Evolutionary conservation across 2,113 vertebrate genomes (phyloP), one percentile per base, ranked within the genome.

Genomic region (Coptodon bakossiorum): DNA sequence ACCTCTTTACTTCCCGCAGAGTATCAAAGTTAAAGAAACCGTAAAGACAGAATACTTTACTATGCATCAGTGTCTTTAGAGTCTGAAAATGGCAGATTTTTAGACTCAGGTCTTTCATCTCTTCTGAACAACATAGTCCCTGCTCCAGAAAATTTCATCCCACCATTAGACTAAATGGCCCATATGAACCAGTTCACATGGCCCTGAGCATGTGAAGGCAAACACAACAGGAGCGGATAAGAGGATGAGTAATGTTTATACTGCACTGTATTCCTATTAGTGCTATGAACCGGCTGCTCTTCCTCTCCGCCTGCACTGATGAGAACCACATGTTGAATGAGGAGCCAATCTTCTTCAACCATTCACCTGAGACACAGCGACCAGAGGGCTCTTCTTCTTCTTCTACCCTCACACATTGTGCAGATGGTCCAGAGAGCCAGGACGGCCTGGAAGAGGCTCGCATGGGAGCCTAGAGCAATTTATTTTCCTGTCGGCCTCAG

Each of bases 251-350:
- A 92, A 93, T 90, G 91, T 89, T 94, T 91, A 86, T 82, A 82
- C 84, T 89, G 88, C 82, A 80, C 88, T 71, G 71, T 87, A 83
- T 89, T 94, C 88, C 88, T 84, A 86, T 89, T 93, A 86, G 80
- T n/a, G 84, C 89, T 88, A 86, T 86, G 82, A 90, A 92, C 63
- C 9, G 29, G 81, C 85, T 89, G 85, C 83, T 84, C 83, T 88
- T 90, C 87, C 81, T 13, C 81, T 84, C 80, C 48, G 76, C 76
- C 82, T 82, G 78, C 19, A 50, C 76, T 89, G 90, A 96, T 92
- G 93, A 91, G 87, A 95, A 93, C 89, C 94, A 96, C 92, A 94
- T 94, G 95, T 95, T 93, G 82, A 82, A 88, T 12, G 24, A 56
- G 84, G 66, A 56, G 66, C 4, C 6, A 48, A 17, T 71, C 66